Conservation (phyloP, 2,888 invertebrate species). For the Spisula subtruncata region DNA sequence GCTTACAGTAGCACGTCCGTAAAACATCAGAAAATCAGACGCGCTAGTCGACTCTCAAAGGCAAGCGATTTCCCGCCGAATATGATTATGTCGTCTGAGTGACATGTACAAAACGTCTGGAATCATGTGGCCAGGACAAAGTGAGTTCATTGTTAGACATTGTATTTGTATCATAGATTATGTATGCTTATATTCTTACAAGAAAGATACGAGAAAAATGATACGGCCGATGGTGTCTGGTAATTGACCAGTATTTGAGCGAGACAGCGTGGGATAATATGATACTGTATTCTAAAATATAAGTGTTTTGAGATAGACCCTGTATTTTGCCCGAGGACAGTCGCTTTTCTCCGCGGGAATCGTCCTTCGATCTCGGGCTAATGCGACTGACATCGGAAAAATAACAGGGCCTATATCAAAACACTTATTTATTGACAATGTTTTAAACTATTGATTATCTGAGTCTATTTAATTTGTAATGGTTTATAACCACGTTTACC, state of each 20-base stretch:
- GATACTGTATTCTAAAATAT: too few relatives aligned
- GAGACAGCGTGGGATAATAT: neutral
- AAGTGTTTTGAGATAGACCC: too few relatives aligned
- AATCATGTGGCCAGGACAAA: neutral
- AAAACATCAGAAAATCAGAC: constrained; percentile 11
- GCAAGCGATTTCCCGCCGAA: neutral
- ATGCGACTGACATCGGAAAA: too few relatives aligned
- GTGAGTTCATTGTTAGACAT: neutral
- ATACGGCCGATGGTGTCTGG: neutral
- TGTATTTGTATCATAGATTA: neutral
- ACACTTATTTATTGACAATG: too few relatives aligned
- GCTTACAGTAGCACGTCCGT: constrained; percentile 2
- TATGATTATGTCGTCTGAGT: constrained; percentile 2
- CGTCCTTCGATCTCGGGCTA: too few relatives aligned
- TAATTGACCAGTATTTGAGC: too few relatives aligned
- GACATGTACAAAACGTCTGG: neutral
- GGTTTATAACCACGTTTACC: too few relatives aligned
- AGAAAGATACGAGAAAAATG: neutral
- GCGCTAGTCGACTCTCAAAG: neutral
- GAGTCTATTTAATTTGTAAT: too few relatives aligned
- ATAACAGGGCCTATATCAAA: too few relatives aligned
- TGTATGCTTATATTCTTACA: neutral
- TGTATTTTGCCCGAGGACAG: too few relatives aligned
- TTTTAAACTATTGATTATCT: too few relatives aligned
- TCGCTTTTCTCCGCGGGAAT: too few relatives aligned